phyloP scores from a whole-genome alignment of 2,888 invertebrate genomes.

The Pteria penguin region DNA sequence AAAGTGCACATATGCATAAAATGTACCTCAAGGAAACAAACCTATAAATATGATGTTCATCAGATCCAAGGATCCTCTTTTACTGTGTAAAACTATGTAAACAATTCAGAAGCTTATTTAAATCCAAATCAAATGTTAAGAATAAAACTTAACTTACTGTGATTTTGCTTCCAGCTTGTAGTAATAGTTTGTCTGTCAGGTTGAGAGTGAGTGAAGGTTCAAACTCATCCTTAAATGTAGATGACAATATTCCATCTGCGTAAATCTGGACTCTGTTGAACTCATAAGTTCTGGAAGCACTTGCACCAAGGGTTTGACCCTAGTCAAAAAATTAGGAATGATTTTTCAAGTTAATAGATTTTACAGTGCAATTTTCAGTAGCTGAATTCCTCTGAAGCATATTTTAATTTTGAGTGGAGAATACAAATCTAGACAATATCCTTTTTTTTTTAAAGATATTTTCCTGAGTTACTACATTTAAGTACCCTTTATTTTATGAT shows the following conservation, averaged over 20 bases:
- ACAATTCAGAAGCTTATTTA: too few relatives aligned
- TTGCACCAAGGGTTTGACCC: conserved; percentile 52
- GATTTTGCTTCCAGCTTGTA: conserved; percentile 65
- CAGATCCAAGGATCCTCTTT: too few relatives aligned
- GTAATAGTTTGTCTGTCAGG: conserved; percentile 47
- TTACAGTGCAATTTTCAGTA: not conserved
- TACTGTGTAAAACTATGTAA: too few relatives aligned
- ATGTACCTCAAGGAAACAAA: too few relatives aligned
- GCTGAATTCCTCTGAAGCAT: not conserved
- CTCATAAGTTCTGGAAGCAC: conserved; percentile 43
- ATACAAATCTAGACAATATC: too few relatives aligned
- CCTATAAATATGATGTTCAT: too few relatives aligned
- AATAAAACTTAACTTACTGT: conserved; percentile 46
- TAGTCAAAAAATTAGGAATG: conserved; percentile 34
- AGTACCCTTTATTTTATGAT: too few relatives aligned
- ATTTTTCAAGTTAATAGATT: not conserved
- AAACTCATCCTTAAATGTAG: conserved; percentile 49
- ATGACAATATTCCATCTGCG: conserved; percentile 61
- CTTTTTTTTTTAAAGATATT: too few relatives aligned
- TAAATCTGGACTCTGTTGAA: conserved; percentile 58
- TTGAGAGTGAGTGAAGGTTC: conserved; percentile 53
- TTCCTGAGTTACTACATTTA: too few relatives aligned
- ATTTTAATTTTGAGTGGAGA: not conserved
- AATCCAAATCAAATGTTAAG: too few relatives aligned
- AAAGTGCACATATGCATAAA: too few relatives aligned